Base-by-base conservation (phyloP, 2,888 invertebrate genomes). In the Acholoe squamosa region DNA sequence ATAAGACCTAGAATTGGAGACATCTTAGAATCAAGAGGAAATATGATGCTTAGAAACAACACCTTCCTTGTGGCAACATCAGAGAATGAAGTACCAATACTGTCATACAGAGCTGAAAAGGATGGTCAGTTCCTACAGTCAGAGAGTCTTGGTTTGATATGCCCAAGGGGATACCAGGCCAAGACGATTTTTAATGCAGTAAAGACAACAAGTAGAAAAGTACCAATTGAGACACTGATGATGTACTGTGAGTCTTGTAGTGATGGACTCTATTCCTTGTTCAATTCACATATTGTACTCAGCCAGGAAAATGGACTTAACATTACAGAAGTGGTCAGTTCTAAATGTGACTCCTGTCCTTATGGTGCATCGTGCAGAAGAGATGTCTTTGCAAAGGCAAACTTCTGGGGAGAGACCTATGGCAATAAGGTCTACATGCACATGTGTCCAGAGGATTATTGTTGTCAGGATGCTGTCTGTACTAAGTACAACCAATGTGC, bases 361-460 rank as follows among this genome's bases (percentile, higher is more conserved):
- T 89, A 89, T 67, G 89, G 89, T 14, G 89, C 89, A 12, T 19
- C 22, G 1, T 89, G 89, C 67, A 31, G 1, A 12, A 3, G 7
- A 16, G n/a, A 89, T 31, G 89, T 67, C 31, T 31, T 54, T 22
- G 90, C 90, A n/a, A 90, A 90, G 25, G 54, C 56, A n/a, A 90
- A 90, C 54, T 90, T 80, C 43, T 90, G 90, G 90, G 90, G 90
- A 22, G 90, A 90, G 54, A 54, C 25, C 0, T 22, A 80, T 33
- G 34, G n/a, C 10, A 67, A 77, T 54, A 54, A 54, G 28, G 43
- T 80, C 19, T n/a, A 54, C 31, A 92, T 92, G 92, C 80, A 92
- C 51, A 25, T 51, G 5, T 92, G 92, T 43, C 91, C 92, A 14
- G 91, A 92, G 34, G 92, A 91, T 10, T 92, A 92, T 54, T 92